Base-by-base conservation (phyloP, 1,140 invertebrate genomes). In the Sycophaga agraensis region DNA sequence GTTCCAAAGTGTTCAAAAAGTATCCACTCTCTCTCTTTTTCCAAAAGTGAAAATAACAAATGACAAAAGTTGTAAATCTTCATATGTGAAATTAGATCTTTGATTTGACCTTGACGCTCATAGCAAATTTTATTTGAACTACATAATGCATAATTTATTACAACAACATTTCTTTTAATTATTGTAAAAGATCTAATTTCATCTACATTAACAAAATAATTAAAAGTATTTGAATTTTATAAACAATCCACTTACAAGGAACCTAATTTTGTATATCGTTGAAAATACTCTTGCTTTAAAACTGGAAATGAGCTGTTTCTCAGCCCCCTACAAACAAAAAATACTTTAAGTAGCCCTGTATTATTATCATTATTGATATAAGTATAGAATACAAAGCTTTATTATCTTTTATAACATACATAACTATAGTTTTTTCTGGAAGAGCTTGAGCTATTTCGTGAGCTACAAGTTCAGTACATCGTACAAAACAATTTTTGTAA, bases 221-320 rank as follows among this genome's bases (percentile, higher is more conserved):
- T n/a, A n/a, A 48, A 35, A 31, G 8, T 12, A 39, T 39, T 1
- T 39, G 19, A 46, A 39, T 9, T 54, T 48, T 12, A 19, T 19
- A 35, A 42, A 19, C 28, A 21, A 59, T n/a, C n/a, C n/a, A 75
- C 76, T 79, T 67, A 79, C 76, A 79, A 24, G 49, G 53, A 64
- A 43, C 51, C 57, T 43, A 79, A 54, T 9, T 72, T 60, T 1
- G 56, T 37, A 43, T 76, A 76, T 55, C 34, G 63, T 0, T 31
- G 4, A 9, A 79, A 69, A 0, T 42, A 64, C 51, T 71, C 53
- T 6, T 46, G 40, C 11, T 61, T 46, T 4, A 77, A 45, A 1
- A 43, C 21, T 26, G 55, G 54, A 5, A 80, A 31, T 0, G 57
- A 68, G 54, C 72, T 76, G 21, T 72, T 63, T 2, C 54, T 63